These are phyloP conservation scores for Dermatemys mawii DNA, from an alignment of 2,113 vertebrate species.

Conservation along the genomic window DNA sequence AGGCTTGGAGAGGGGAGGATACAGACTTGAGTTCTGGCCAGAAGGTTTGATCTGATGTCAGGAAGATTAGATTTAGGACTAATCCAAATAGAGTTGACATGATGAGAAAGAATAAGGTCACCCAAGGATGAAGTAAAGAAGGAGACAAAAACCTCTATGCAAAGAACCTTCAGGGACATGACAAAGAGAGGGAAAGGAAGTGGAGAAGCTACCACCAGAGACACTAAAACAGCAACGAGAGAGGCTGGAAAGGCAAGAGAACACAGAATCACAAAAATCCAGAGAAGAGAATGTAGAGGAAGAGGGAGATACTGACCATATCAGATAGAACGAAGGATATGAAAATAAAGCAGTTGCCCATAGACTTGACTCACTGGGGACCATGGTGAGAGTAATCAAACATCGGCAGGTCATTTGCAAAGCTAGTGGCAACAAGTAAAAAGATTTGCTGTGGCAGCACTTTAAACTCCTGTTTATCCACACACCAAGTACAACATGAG, in stretches of 20 bases:
- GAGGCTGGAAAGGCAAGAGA: not conserved
- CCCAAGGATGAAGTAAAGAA: not conserved
- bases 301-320: not conserved
- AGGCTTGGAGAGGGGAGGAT: not conserved
- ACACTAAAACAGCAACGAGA: accelerated
- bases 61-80: not conserved
- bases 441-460: not conserved
- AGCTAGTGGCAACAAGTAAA: not conserved
- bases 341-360: not conserved
- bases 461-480: not conserved
- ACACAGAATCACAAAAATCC: not conserved
- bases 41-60: not conserved
- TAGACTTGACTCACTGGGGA: accelerated
- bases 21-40: not conserved
- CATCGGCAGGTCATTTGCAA: not conserved
- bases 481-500: not conserved
- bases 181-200: not conserved
- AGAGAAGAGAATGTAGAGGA: not conserved
- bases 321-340: not conserved
- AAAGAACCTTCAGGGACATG: not conserved
- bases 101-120: not conserved
- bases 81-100: not conserved
- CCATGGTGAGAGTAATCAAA: not conserved
- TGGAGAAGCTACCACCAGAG: not conserved
- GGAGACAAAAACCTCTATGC: not conserved